Evolutionary conservation across 2,797 vertebrate species (phyloP).

Genomic region (Syngnathus acus): DNA sequence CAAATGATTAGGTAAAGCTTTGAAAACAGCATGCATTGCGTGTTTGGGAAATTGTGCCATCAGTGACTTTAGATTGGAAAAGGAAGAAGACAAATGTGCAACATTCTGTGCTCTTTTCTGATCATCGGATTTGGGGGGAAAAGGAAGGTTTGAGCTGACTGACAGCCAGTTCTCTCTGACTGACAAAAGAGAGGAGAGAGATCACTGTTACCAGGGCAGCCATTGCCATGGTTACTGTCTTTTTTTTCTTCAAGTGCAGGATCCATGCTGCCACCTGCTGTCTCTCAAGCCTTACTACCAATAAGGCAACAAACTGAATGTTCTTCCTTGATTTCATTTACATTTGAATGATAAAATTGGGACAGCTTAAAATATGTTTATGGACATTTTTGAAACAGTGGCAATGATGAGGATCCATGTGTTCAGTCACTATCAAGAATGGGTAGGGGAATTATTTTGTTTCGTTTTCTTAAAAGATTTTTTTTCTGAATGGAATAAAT

Average conservation of each 20-base stretch:
- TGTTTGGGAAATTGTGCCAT: not conserved
- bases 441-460: not conserved
- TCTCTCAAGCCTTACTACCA: constrained; percentile 38
- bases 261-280: constrained; percentile 62
- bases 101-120: not conserved
- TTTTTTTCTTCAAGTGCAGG: constrained; percentile 38
- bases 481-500: no score
- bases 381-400: not conserved
- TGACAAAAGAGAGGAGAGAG: constrained; percentile 65
- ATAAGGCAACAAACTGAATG: not conserved
- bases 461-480: not conserved
- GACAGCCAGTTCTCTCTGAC: constrained; percentile 68
- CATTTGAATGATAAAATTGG: not conserved
- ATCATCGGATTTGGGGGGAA: not conserved
- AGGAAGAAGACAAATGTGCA: not conserved
- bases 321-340: not conserved
- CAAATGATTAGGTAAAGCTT: constrained; percentile 46
- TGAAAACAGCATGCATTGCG: constrained; percentile 26
- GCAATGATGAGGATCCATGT: not conserved
- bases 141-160: constrained; percentile 56
- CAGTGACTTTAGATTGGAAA: not conserved
- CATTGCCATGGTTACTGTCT: constrained; percentile 70
- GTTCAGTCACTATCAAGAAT: not conserved
- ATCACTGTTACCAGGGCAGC: constrained; percentile 71
- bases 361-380: not conserved